A percentile compares a stretch with the other conserved stretches of the same genome.
These are phyloP conservation scores for Climacteris rufus DNA, from an alignment of 2,113 vertebrate species.

Conservation along the genomic window DNA sequence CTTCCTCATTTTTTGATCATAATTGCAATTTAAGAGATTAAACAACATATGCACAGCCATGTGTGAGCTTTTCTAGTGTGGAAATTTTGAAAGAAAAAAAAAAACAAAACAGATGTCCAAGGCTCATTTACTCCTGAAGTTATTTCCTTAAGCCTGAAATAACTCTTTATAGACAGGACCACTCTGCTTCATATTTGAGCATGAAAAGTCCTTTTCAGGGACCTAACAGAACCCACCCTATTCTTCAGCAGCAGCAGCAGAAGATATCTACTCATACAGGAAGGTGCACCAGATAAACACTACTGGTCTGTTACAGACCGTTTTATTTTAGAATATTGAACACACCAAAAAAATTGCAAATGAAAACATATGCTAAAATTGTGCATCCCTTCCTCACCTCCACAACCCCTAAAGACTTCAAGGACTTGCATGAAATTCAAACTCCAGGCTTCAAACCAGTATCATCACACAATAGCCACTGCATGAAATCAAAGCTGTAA, in stretches of 20 bases:
- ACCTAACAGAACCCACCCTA: not conserved
- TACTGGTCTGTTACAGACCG: not conserved
- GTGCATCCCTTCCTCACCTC: not conserved
- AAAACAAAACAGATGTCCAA: constrained; percentile 37
- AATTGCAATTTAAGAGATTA: constrained; percentile 63
- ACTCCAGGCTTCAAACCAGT: not conserved
- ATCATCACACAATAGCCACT: not conserved
- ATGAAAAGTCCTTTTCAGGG: not conserved
- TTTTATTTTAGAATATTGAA: not conserved
- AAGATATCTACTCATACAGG: not conserved
- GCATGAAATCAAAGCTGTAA: not conserved
- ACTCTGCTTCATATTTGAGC: not conserved
- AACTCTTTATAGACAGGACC: not conserved
- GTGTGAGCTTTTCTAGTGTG: constrained; percentile 19
- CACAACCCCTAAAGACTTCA: not conserved
- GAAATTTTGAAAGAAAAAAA: constrained; percentile 9
- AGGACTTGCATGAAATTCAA: not conserved
- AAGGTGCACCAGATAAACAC: not conserved
- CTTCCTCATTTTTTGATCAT: constrained; percentile 55
- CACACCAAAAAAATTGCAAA: not conserved
- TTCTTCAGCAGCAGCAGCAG: not conserved
- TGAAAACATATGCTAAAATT: not conserved
- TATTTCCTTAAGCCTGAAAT: constrained; percentile 33
- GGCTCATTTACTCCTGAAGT: constrained; percentile 19
- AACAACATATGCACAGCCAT: constrained; percentile 57